Evolutionary conservation across 1,140 invertebrate genomes (phyloP), one percentile per base, ranked within the genome.

Genomic region (Physella acuta): DNA sequence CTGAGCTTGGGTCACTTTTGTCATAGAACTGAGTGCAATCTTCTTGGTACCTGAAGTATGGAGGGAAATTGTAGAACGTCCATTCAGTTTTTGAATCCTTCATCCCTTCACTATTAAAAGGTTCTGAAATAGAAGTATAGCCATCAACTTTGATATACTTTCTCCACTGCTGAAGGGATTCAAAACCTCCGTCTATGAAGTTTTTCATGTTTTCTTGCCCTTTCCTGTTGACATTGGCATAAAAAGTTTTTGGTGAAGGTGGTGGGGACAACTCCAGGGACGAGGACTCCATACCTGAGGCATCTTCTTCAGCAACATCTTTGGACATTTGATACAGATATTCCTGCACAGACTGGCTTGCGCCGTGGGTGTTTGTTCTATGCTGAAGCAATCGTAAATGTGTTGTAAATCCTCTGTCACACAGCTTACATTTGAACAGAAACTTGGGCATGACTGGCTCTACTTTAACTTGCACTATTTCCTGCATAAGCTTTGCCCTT

Each of bases 51-150:
- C 33, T 5, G 49, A 73, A 73, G 39, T 55, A 72, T 11, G 60
- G 70, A 8, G 79, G 77, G 55, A 80, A 80, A 68, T 80, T 80
- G 56, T 75, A 80, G 2, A 68, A 28, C 34, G 78, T 71, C 76
- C 76, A 76, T 17, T 72, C 59, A 30, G 75, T 26, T 11, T 73
- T 51, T 16, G 26, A 33, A n/a, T 24, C 28, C 30, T 64, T 69
- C 53, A 17, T 30, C 20, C 31, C 58, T 37, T 36, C 30, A 24
- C 36, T 30, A 28, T 5, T 8, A 1, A n/a, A 20, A 3, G 68
- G 59, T 26, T 68, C 67, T 16, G 52, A 24, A 16, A 71, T 51
- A 20, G 71, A 70, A 8, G 71, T 59, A 55, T 74, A 76, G n/a
- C 68, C 74, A 11, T 74, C 62, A 5, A 74, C 73, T 31, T 59